A percentile compares a stretch with the other conserved stretches of the same genome.
Evolutionary conservation across 2,797 vertebrate species (phyloP).

Genomic region (Crypturellus tataupa): DNA sequence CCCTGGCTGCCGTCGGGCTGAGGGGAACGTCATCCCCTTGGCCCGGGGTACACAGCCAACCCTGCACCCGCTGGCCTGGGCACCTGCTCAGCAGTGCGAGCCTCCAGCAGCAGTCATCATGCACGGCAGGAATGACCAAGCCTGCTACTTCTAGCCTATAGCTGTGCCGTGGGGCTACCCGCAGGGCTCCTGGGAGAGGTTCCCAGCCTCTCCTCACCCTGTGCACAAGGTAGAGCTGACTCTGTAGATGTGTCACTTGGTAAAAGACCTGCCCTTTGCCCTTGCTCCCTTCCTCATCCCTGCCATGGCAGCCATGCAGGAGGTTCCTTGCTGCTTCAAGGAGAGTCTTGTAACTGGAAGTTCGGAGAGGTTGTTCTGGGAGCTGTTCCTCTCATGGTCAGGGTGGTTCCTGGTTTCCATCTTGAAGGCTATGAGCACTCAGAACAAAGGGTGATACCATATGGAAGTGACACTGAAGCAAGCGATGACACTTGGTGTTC

Average conservation of each 20-base stretch:
- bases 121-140: background rate
- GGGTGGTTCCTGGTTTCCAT: background rate
- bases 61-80: background rate
- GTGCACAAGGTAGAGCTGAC: background rate
- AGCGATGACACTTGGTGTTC: background rate
- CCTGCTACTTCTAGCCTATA: background rate
- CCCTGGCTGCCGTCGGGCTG: background rate
- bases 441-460: background rate
- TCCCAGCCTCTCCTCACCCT: background rate
- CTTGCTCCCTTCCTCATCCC: background rate
- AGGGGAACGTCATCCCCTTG: background rate
- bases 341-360: background rate
- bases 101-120: background rate
- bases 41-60: background rate
- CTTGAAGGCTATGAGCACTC: background rate
- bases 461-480: background rate
- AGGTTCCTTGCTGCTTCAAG: background rate
- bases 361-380: background rate
- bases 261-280: background rate
- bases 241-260: background rate
- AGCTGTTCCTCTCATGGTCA: background rate
- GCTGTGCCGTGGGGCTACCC: background rate
- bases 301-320: background rate
- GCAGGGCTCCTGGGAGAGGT: background rate
- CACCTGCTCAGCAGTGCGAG: background rate